Base-by-base conservation (phyloP, 2,797 vertebrate genomes). In the Epinephelus malabaricus region DNA sequence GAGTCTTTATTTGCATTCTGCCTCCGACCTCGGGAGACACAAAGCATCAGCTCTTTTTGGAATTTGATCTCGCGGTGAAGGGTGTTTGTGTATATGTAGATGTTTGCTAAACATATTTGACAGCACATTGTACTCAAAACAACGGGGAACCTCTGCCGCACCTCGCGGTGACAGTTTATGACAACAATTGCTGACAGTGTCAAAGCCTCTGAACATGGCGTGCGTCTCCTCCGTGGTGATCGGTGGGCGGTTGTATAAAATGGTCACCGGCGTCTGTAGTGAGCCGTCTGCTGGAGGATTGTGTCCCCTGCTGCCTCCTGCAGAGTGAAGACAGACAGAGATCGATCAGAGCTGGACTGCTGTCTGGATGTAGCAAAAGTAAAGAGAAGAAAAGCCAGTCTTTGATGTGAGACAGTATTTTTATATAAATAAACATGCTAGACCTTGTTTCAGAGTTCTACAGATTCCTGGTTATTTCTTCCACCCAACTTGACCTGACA, bases 21-120 rank as follows among this genome's bases (percentile, higher is more conserved):
- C 78, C 67, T 81, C 64, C 55, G 27, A 81, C 83, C 83, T 83
- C 88, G 1, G 40, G 68, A 86, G 76, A 89, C 56, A 81, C 82
- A 79, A 82, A 84, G 78, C 84, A 84, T 89, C 68, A 71, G 83
- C 83, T 86, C 84, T 84, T 83, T 86, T 72, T 72, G 74, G 67
- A 86, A 85, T 78, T 45, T 79, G 86, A 91, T 88, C 81, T 69
- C 2, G 15, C 18, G 27, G 71, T 73, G 85, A 82, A 81, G 74
- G 79, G 67, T 83, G 86, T 89, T 82, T 91, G 79, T 88, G 79
- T 84, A 59, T 68, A 82, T 82, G 86, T 73, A 78, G 78, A 83
- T 78, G 81, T 89, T 81, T 82, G 78, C 59, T 90, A 83, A 92
- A 90, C 78, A 82, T 69, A 78, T 87, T 81, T 93, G 92, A 93